Conservation (phyloP, 2,888 invertebrate genomes). For the Trichacis sp. region DNA sequence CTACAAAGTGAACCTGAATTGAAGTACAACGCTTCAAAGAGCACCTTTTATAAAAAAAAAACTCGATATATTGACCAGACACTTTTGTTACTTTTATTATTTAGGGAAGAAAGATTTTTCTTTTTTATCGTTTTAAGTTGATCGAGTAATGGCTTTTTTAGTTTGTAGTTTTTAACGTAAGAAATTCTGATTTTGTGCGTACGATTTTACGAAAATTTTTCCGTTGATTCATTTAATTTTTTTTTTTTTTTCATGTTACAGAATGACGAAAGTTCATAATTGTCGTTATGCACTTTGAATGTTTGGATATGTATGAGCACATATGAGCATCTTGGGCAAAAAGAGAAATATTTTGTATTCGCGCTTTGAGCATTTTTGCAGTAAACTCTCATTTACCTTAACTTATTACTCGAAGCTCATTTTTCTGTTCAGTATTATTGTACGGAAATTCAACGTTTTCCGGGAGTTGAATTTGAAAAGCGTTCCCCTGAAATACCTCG, state of each 20-base stretch:
- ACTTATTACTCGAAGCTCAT: background rate
- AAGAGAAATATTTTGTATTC: slow-evolving; percentile 4
- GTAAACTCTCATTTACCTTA: background rate
- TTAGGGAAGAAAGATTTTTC: background rate
- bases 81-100: too few relatives aligned
- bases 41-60: background rate
- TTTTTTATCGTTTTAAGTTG: background rate
- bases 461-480: background rate
- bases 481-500: too few relatives aligned
- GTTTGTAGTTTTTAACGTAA: background rate
- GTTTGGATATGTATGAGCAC: slow-evolving; percentile 49
- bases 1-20: slow-evolving; percentile 42
- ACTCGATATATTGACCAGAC: background rate
- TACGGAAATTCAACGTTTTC: background rate
- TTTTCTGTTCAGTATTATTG: background rate
- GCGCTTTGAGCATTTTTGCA: background rate
- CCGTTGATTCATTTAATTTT: background rate
- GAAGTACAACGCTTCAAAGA: slow-evolving; percentile 37
- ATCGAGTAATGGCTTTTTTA: background rate
- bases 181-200: background rate
- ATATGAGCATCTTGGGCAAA: slow-evolving; percentile 19
- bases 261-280: slow-evolving; percentile 46
- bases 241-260: background rate
- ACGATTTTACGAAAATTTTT: background rate
- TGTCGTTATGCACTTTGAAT: slow-evolving; percentile 57